phyloP scores from a whole-genome alignment of 2,113 vertebrate genomes.

The Malaclemys terrapin region DNA sequence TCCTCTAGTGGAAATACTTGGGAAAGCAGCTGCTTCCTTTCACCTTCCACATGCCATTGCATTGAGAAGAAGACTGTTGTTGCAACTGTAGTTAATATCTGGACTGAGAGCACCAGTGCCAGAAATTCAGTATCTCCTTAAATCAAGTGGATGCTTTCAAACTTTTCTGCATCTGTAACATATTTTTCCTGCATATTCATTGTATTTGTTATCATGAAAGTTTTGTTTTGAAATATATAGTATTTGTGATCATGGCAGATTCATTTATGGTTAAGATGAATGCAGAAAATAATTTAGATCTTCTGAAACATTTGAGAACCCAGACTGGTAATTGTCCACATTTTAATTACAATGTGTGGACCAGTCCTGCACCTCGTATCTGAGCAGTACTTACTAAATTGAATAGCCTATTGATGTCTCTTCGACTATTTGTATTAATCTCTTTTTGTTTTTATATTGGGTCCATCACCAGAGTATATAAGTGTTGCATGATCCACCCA shows the following conservation, averaged over 20 bases:
- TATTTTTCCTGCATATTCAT: slow-evolving; percentile 17
- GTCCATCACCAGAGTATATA: accelerated
- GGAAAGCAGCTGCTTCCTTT: slow-evolving; percentile 1
- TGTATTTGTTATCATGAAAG: neutral
- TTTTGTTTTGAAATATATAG: slow-evolving; percentile 9
- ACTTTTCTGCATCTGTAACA: neutral
- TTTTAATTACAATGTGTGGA: slow-evolving; percentile 19
- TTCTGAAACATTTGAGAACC: slow-evolving; percentile 52
- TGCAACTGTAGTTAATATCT: neutral
- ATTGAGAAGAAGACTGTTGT: neutral
- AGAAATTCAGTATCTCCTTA: slow-evolving; percentile 25
- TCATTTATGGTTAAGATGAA: slow-evolving; percentile 13
- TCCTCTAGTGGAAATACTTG: neutral
- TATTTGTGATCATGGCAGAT: slow-evolving; percentile 44
- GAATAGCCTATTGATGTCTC: slow-evolving; percentile 24
- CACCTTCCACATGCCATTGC: neutral
- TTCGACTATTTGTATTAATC: neutral
- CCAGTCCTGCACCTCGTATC: neutral
- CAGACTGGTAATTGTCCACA: neutral
- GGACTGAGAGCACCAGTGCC: neutral
- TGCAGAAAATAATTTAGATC: slow-evolving; percentile 34
- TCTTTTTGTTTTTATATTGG: neutral
- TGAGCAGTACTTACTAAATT: neutral
- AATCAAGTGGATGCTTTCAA: neutral
- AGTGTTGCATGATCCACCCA: accelerated